These are phyloP conservation scores for Hofmannophila pseudospretella DNA, from an alignment of 2,888 invertebrate genomes.

Conservation along the genomic window DNA sequence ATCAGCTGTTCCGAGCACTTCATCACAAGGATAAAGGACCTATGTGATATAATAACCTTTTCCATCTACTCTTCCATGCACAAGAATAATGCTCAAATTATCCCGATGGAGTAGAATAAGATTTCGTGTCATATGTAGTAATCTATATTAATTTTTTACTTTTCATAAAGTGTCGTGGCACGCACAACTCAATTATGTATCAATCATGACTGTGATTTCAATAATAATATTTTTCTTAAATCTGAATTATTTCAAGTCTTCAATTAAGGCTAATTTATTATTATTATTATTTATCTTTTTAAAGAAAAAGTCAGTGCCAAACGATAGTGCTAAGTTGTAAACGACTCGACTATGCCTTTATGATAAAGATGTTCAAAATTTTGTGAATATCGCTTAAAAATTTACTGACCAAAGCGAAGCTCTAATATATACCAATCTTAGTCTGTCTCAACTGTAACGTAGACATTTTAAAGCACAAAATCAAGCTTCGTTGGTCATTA, in stretches of 20 bases:
- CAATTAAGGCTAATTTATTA: constrained; percentile 55
- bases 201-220: constrained; percentile 73
- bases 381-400: constrained; percentile 43
- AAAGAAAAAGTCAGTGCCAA: constrained; percentile 70
- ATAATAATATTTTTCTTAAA: constrained; percentile 54
- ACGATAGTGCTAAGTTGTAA: constrained; percentile 73
- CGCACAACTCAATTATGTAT: constrained; percentile 50
- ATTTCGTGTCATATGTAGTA: constrained; percentile 75
- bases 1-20: constrained; percentile 37
- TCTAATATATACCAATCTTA: constrained; percentile 8
- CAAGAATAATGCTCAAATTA: constrained; percentile 75
- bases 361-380: constrained; percentile 61
- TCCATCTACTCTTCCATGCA: constrained; percentile 69
- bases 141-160: constrained; percentile 58
- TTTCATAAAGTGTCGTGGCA: constrained; percentile 64
- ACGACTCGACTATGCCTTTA: constrained; percentile 66
- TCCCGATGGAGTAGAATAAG: constrained; percentile 71
- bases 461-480: constrained; percentile 18
- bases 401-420: constrained; percentile 63
- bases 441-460: constrained; percentile 1
- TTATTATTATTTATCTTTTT: constrained; percentile 48
- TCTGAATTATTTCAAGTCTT: constrained; percentile 48
- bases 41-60: constrained; percentile 65
- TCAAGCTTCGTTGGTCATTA: constrained; percentile 62
- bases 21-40: constrained; percentile 54